Evolutionary conservation across 2,888 invertebrate genomes (phyloP).

Genomic region (Lutraria lutraria): DNA sequence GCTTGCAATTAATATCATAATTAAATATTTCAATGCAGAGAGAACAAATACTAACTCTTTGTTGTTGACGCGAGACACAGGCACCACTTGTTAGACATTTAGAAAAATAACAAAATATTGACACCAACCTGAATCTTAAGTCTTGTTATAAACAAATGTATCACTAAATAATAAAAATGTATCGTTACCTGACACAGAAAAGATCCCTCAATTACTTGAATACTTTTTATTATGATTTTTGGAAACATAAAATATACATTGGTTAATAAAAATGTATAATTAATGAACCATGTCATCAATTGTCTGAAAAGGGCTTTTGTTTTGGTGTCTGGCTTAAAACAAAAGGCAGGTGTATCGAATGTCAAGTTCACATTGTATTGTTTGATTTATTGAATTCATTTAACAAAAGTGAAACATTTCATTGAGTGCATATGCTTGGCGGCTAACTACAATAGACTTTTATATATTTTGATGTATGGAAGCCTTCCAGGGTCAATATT

Average conservation of each 20-base stretch:
- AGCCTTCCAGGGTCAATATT: no score
- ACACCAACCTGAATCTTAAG: neutral
- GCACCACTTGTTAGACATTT: no score
- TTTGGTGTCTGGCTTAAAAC: neutral
- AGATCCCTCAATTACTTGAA: neutral
- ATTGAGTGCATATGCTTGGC: neutral
- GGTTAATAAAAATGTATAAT: neutral
- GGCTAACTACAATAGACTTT: neutral
- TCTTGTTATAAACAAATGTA: no score
- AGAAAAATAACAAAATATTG: neutral
- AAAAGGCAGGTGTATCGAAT: neutral
- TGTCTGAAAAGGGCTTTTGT: neutral
- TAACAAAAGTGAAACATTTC: conserved; percentile 1
- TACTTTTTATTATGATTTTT: neutral
- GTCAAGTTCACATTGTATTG: neutral
- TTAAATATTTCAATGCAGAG: no score
- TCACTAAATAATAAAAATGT: neutral
- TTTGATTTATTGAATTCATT: neutral
- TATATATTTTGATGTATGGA: neutral
- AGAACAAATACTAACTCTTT: no score
- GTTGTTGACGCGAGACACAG: no score
- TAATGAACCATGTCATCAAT: neutral
- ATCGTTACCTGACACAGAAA: neutral
- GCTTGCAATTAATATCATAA: no score
- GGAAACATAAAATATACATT: neutral